Percentiles rank a stretch among this genome's conserved stretches.
phyloP scores from a whole-genome alignment of 2,888 invertebrate species.

The Epinotia nisella region DNA sequence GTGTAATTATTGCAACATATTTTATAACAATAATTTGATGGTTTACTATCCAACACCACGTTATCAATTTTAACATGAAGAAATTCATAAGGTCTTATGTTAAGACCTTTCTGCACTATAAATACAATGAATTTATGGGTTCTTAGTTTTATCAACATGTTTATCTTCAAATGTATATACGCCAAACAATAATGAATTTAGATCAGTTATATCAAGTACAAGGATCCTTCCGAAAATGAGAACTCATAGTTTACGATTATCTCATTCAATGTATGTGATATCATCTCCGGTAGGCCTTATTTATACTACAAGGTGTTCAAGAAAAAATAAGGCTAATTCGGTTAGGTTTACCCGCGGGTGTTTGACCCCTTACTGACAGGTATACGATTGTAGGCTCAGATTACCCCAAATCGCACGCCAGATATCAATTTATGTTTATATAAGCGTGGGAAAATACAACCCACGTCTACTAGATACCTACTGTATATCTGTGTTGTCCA shows the following conservation, averaged over 20 bases:
- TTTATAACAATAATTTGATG: no score
- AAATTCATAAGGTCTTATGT: no score
- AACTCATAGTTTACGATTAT: not conserved
- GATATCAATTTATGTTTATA: conserved; percentile 17
- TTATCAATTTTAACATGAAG: no score
- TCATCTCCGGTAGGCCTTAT: conserved; percentile 1
- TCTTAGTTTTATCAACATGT: no score
- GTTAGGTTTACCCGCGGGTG: not conserved
- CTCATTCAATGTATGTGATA: not conserved
- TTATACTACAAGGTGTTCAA: not conserved
- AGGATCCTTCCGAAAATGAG: not conserved
- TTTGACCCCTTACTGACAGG: conserved; percentile 6
- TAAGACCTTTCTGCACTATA: no score
- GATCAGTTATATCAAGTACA: not conserved
- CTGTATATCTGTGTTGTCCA: not conserved
- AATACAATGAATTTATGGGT: no score
- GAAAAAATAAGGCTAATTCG: not conserved
- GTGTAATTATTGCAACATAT: no score
- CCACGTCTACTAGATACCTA: not conserved
- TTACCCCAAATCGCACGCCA: conserved; percentile 5
- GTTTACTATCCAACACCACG: no score
- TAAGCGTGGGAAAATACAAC: conserved; percentile 36
- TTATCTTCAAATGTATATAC: not conserved
- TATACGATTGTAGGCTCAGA: conserved; percentile 10
- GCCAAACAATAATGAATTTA: not conserved